Evolutionary conservation across 2,888 invertebrate genomes (phyloP), one percentile per base, ranked within the genome.

Genomic region (Leuctra nigra): DNA sequence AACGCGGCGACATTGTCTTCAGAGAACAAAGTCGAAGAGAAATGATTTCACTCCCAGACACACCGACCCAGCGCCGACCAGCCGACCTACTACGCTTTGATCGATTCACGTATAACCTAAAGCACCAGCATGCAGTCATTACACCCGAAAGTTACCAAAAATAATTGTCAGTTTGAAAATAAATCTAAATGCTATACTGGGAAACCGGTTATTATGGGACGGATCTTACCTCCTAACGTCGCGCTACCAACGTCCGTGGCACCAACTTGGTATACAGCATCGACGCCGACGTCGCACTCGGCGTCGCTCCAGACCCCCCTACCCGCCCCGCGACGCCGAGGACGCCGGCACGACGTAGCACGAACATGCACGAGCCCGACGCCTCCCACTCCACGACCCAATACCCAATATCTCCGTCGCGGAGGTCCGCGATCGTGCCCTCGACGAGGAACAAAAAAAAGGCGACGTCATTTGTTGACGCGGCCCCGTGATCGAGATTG

Each of bases 151-250:
- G 61, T 59, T 60, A 59, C 62, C 62, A 61, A 62, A 62, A 62
- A 62, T 62, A 62, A 62, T 62, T 61, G 62, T 62, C 61, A 59
- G 59, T 62, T 62, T 61, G 58, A 62, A 62, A 62, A 62, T 62
- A 62, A 62, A 61, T 62, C 59, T 56, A 29, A 29, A 62, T 60
- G 61, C 61, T 61, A 61, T 61, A 58, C 60, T 61, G 61, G 61
- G 61, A 61, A 61, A 61, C 55, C 35, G 24, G 52, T 25, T 29
- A 29, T 11, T 38, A 41, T 14, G 22, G 23, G 47, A 56, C 53
- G 56, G 54, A 53, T 53, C 55, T 6, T 29, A 7, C 29, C 29
- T 29, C 11, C 29, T 29, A 6, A 6, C 29, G n/a, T n/a, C n/a
- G n/a, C n/a, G n/a, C n/a, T n/a, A n/a, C n/a, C n/a, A n/a, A n/a